Evolutionary conservation across 1,140 invertebrate species (phyloP).

Genomic region (Macrotrachela quadricornifera): DNA sequence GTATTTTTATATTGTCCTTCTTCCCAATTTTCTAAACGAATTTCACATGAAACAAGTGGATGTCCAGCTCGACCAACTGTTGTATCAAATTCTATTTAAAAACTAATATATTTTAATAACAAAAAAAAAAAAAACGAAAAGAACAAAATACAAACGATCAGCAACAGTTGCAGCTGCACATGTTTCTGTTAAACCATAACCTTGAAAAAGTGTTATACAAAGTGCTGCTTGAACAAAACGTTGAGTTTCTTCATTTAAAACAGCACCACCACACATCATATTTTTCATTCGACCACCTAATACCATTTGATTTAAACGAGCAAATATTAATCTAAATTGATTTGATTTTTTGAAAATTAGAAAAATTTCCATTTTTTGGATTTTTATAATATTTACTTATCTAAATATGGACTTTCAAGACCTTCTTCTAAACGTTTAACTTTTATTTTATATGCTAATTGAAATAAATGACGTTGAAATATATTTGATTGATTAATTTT

Average conservation of each 20-base stretch:
- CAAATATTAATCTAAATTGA: no score
- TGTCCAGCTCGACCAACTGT: constrained; percentile 64
- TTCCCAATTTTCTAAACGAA: constrained; percentile 72
- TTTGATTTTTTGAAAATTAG: no score
- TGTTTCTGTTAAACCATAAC: constrained; percentile 92
- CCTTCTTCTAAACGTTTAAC: constrained; percentile 17
- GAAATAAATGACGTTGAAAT: constrained; percentile 44
- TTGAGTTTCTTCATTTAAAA: constrained; percentile 80
- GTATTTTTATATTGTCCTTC: constrained; percentile 70
- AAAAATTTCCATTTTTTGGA: no score
- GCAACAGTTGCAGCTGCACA: constrained; percentile 72
- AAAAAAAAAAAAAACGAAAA: no score
- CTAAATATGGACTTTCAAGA: neutral
- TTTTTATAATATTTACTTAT: constrained; percentile 6
- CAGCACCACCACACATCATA: constrained; percentile 75
- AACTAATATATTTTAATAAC: no score
- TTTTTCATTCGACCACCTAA: constrained; percentile 64
- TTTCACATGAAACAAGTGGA: constrained; percentile 60
- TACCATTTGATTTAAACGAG: neutral
- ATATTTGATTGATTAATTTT: constrained; percentile 55
- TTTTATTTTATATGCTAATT: constrained; percentile 55
- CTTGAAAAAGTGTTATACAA: constrained; percentile 67
- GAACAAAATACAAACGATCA: constrained; percentile 11
- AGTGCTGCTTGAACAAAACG: constrained; percentile 76
- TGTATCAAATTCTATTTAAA: constrained; percentile 41